These are phyloP conservation scores for Rhadinocentrus ornatus DNA, from an alignment of 2,797 vertebrate species.

Conservation along the genomic window DNA sequence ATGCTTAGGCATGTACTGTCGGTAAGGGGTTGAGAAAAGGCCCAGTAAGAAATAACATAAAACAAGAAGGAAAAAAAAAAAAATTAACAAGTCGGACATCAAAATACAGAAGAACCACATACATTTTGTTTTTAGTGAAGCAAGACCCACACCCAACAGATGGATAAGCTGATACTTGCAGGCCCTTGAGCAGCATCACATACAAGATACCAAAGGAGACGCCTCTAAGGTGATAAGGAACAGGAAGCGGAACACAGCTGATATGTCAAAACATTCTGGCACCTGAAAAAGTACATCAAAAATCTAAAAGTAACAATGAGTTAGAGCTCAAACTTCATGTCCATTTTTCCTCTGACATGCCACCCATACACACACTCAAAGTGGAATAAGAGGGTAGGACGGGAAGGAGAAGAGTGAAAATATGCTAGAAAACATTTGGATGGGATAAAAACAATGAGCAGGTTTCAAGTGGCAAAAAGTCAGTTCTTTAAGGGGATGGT, in stretches of 20 bases:
- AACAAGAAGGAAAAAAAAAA: background rate
- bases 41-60: constrained; percentile 6
- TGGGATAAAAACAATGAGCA: constrained; percentile 78
- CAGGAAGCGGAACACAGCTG: constrained; percentile 44
- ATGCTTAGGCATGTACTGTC: constrained; percentile 55
- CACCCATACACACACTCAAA: constrained; percentile 42
- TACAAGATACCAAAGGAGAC: constrained; percentile 42
- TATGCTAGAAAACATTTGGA: constrained; percentile 76
- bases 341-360: constrained; percentile 46
- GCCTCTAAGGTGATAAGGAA: constrained; percentile 31
- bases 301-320: constrained; percentile 61
- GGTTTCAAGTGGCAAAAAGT: constrained; percentile 78
- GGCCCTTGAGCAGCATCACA: constrained; percentile 51
- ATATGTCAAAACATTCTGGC: constrained; percentile 69
- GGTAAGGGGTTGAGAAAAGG: constrained; percentile 36
- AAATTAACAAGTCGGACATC: constrained; percentile 52
- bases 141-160: constrained; percentile 44
- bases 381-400: background rate
- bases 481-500: constrained; percentile 58
- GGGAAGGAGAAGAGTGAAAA: constrained; percentile 31
- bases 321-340: constrained; percentile 46
- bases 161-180: constrained; percentile 46
- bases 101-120: constrained; percentile 53
- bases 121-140: constrained; percentile 51
- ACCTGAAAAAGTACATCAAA: constrained; percentile 61